Base-by-base conservation (phyloP, 2,113 vertebrate genomes). In the Dipodomys stephensi region DNA sequence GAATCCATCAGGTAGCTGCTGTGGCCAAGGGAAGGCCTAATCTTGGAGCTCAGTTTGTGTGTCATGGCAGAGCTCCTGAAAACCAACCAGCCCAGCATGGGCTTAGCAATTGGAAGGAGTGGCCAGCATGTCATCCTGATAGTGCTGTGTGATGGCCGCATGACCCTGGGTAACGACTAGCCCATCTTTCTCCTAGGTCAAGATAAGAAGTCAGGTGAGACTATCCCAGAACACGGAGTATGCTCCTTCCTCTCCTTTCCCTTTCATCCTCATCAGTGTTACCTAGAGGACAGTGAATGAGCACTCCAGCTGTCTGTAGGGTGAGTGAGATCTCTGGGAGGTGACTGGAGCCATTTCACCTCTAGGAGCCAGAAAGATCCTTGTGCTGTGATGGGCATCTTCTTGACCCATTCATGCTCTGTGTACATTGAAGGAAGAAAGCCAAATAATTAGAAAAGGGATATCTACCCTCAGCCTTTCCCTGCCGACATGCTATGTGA, bases 331-430 rank as follows among this genome's bases (percentile, higher is more conserved):
- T 9, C 15, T 13, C 49, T 68, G 30, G 18, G 2, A 1, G 13
- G 57, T 11, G 4, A 49, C 39, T 6, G 62, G 57, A 88, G 57
- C 46, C 8, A 0, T 7, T 49, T 82, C 15, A 15, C 44, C 25
- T 81, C 72, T 49, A 67, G 64, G 35, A 73, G 46, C 49, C 65
- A 65, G 60, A 93, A 94, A 86, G 46, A 44, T 62, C 69, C 16
- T 25, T 28, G 2, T 0, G 0, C 46, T 39, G 68, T 15, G 49
- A 60, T 6, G 16, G 16, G 73, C 19, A 13, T 65, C 84, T 81
- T 87, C 77, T 92, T 71, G 67, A 46, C 35, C 85, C 82, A 57
- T 46, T 92, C 93, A 53, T 0, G 35, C 84, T 94, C 92, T 91
- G 80, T 83, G 90, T 77, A 67, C 32, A n/a, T 73, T 68, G 2